A percentile compares a stretch with the other conserved stretches of the same genome.
Evolutionary conservation across 2,888 invertebrate genomes (phyloP).

Genomic region (Caenorhabditis japonica): DNA sequence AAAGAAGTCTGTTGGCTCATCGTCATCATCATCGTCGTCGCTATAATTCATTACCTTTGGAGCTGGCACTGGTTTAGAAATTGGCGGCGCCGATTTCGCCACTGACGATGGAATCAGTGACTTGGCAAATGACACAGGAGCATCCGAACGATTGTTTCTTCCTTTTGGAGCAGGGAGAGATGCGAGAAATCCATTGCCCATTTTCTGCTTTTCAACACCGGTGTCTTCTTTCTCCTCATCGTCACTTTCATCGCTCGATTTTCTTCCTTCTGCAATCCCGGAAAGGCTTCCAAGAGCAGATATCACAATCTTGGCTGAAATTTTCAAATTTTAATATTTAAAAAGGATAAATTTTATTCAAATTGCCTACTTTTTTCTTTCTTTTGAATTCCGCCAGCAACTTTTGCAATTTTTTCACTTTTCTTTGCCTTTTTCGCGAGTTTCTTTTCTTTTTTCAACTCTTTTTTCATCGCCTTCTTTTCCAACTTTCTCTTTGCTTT

Average conservation of each 20-base stretch:
- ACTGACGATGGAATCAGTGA: slow-evolving; percentile 29
- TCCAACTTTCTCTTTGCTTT: slow-evolving; percentile 51
- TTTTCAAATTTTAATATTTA: background rate
- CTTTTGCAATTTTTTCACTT: slow-evolving; percentile 24
- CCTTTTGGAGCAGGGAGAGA: slow-evolving; percentile 47
- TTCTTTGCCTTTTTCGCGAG: slow-evolving; percentile 19
- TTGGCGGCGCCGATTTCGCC: slow-evolving; percentile 16
- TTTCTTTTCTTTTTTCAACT: slow-evolving; percentile 48
- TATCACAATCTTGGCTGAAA: slow-evolving; percentile 49
- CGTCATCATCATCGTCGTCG: slow-evolving; percentile 53
- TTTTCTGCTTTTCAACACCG: slow-evolving; percentile 9
- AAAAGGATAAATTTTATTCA: no score
- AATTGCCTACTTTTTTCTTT: slow-evolving; percentile 23
- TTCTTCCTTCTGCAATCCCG: slow-evolving; percentile 6
- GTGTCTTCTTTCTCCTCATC: slow-evolving; percentile 16
- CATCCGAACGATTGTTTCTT: slow-evolving; percentile 31
- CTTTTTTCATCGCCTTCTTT: slow-evolving; percentile 53
- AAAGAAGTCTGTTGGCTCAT: slow-evolving; percentile 57
- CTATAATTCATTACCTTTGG: slow-evolving; percentile 22
- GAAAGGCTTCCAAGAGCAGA: slow-evolving; percentile 52
- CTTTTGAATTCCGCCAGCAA: slow-evolving; percentile 16
- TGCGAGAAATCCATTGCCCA: slow-evolving; percentile 15
- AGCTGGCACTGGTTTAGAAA: slow-evolving; percentile 11
- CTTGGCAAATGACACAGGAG: slow-evolving; percentile 3
- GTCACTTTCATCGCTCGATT: slow-evolving; percentile 48